Evolutionary conservation across 1,140 invertebrate genomes (phyloP).

Genomic region (Leptoteleia sp.): DNA sequence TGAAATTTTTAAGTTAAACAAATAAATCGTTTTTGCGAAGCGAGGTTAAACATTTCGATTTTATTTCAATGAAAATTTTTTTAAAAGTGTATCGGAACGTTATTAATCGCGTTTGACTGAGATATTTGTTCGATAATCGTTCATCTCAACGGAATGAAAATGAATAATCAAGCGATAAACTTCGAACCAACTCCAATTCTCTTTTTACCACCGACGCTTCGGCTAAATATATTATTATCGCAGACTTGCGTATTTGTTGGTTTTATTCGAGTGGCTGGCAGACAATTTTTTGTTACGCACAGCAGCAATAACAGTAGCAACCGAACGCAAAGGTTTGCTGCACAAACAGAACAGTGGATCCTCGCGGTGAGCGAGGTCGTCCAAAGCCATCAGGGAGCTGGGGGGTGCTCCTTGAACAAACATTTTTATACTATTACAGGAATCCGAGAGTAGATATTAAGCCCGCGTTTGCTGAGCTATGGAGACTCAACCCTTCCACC

Average conservation of each 20-base stretch:
- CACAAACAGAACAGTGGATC: slow-evolving; percentile 66
- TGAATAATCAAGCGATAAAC: too few species aligned
- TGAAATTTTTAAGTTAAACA: too few species aligned
- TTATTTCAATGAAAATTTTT: too few species aligned
- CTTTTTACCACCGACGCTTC: too few species aligned
- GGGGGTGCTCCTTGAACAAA: slow-evolving; percentile 70
- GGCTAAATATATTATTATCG: slow-evolving; percentile 42
- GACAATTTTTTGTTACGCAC: slow-evolving; percentile 52
- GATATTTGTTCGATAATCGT: too few species aligned
- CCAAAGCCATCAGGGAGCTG: slow-evolving; percentile 48
- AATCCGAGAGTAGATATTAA: slow-evolving; percentile 76
- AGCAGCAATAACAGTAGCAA: slow-evolving; percentile 64
- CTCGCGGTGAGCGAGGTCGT: slow-evolving; percentile 36
- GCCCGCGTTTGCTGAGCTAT: slow-evolving; percentile 70
- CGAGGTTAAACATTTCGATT: too few species aligned
- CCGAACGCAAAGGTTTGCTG: slow-evolving; percentile 71
- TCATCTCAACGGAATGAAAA: too few species aligned
- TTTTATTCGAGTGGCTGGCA: slow-evolving; percentile 36
- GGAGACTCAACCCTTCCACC: slow-evolving; percentile 59
- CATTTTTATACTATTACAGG: slow-evolving; percentile 78
- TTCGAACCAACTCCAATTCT: too few species aligned
- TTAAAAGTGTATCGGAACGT: too few species aligned
- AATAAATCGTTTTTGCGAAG: too few species aligned
- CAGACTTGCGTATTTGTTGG: slow-evolving; percentile 38
- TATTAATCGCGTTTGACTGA: too few species aligned